phyloP scores from a whole-genome alignment of 2,888 invertebrate genomes.

The Vannuccia rotundouncinata region DNA sequence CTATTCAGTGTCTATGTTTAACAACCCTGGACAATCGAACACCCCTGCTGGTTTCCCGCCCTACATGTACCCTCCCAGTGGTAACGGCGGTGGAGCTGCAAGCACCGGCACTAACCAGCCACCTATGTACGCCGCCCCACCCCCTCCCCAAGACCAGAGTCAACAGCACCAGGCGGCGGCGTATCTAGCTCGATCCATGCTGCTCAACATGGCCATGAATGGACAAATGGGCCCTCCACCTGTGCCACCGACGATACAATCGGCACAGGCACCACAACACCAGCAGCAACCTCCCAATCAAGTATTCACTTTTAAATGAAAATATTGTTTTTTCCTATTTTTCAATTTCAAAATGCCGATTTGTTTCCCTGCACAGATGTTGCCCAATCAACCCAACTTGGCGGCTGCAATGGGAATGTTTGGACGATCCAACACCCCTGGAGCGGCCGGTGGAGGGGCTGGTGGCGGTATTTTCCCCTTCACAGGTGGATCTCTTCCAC shows the following conservation, averaged over 20 bases:
- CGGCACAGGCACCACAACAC: no score
- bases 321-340: not conserved
- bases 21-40: not conserved
- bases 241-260: not conserved
- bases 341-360: not conserved
- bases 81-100: not conserved
- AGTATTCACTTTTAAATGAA: no score
- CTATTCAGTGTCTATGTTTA: not conserved
- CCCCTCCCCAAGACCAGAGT: not conserved
- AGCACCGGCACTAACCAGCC: not conserved
- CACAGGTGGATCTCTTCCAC: not conserved
- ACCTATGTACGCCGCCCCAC: not conserved
- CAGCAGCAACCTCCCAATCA: not conserved
- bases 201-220: constrained; percentile 5
- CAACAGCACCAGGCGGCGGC: not conserved
- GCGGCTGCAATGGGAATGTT: constrained; percentile 1
- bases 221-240: not conserved
- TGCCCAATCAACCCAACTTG: not conserved
- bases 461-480: not conserved
- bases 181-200: not conserved
- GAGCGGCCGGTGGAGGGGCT: not conserved
- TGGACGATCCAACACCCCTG: not conserved
- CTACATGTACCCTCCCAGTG: not conserved
- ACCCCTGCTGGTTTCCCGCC: not conserved
- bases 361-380: not conserved